phyloP scores from a whole-genome alignment of 2,113 vertebrate species.

The Stegastes partitus region DNA sequence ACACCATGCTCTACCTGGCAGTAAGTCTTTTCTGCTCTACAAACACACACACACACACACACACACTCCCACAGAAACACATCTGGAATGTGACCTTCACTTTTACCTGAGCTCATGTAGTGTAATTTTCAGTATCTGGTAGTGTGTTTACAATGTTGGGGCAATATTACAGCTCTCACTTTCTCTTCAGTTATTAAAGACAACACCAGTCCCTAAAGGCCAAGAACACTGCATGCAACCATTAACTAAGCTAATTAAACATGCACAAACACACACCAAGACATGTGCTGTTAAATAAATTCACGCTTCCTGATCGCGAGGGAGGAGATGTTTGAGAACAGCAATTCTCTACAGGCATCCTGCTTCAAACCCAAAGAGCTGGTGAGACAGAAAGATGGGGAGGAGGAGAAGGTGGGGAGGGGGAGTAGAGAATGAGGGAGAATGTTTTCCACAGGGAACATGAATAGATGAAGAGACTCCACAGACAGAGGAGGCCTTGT shows the following conservation, averaged over 20 bases:
- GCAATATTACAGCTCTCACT: slow-evolving; percentile 38
- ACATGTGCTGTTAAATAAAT: slow-evolving; percentile 60
- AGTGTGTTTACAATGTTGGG: slow-evolving; percentile 11
- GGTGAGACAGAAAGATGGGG: slow-evolving; percentile 45
- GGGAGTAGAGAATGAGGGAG: slow-evolving; percentile 61
- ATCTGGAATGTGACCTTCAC: slow-evolving; percentile 54
- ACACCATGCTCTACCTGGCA: slow-evolving; percentile 87
- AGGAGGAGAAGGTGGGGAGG: slow-evolving; percentile 14
- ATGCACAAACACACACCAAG: slow-evolving; percentile 46
- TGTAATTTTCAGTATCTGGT: slow-evolving; percentile 40
- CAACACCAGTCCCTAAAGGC: slow-evolving; percentile 23
- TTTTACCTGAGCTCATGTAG: slow-evolving; percentile 40
- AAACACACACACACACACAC: slow-evolving; percentile 16
- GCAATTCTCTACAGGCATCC: slow-evolving; percentile 75
- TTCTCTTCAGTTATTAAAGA: slow-evolving; percentile 39
- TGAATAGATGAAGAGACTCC: slow-evolving; percentile 85
- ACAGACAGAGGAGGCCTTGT: slow-evolving; percentile 86
- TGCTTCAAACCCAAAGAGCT: slow-evolving; percentile 72
- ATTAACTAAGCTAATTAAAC: slow-evolving; percentile 65
- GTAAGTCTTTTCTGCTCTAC: slow-evolving; percentile 77
- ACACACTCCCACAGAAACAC: slow-evolving; percentile 10
- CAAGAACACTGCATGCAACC: slow-evolving; percentile 22
- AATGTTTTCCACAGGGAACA: slow-evolving; percentile 80
- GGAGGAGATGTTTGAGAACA: slow-evolving; percentile 72
- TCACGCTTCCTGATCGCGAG: slow-evolving; percentile 64